Evolutionary conservation across 2,888 invertebrate species (phyloP).

Genomic region (Alsophila aescularia): DNA sequence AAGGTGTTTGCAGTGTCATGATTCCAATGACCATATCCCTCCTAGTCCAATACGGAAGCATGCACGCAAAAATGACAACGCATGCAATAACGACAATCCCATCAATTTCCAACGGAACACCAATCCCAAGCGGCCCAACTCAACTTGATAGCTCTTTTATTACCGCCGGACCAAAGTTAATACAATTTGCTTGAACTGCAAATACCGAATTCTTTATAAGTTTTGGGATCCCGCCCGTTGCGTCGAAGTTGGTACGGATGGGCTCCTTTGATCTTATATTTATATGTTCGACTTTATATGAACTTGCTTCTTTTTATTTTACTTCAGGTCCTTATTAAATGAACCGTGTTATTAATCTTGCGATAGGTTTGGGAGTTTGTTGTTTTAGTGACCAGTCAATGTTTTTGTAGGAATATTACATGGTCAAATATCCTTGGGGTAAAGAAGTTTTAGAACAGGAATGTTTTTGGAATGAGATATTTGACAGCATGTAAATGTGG

Average conservation of each 20-base stretch:
- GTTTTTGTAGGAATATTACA: too few species aligned
- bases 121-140: slow-evolving; percentile 7
- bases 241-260: slow-evolving; percentile 15
- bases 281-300: slow-evolving; percentile 52
- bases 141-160: slow-evolving; percentile 20
- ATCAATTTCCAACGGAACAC: slow-evolving; percentile 22
- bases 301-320: slow-evolving; percentile 56
- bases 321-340: slow-evolving; percentile 50
- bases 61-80: neutral
- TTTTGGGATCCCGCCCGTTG: slow-evolving; percentile 36
- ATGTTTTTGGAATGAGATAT: too few species aligned
- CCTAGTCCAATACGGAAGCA: neutral
- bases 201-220: slow-evolving; percentile 52
- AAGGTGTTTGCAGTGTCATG: too few species aligned
- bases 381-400: slow-evolving; percentile 10
- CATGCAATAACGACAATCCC: neutral
- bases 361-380: slow-evolving; percentile 20
- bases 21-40: neutral
- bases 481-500: too few species aligned
- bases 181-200: slow-evolving; percentile 49
- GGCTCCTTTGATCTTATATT: slow-evolving; percentile 61
- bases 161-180: slow-evolving; percentile 44
- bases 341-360: slow-evolving; percentile 34
- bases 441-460: too few species aligned
- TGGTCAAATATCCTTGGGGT: neutral